Percentiles rank a stretch among this genome's conserved stretches.
These are phyloP conservation scores for Cantharis nigra DNA, from an alignment of 2,888 invertebrate genomes.

Conservation along the genomic window DNA sequence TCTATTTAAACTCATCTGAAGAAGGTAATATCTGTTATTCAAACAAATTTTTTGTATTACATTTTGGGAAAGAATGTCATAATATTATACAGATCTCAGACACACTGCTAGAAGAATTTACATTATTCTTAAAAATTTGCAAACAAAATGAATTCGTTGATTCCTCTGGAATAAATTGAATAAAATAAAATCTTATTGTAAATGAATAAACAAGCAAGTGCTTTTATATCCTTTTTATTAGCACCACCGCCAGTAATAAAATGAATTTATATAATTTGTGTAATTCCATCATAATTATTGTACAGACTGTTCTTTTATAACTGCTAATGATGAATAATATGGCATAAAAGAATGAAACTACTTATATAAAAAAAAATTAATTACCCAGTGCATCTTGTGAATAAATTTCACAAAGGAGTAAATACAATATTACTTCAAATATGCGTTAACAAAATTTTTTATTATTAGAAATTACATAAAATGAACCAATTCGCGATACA, in stretches of 20 bases:
- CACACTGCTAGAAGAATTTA: too few relatives aligned
- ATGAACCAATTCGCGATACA: too few relatives aligned
- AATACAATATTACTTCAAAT: neutral
- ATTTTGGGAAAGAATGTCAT: neutral
- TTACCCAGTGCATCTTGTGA: neutral
- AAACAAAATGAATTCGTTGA: neutral
- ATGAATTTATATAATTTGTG: neutral
- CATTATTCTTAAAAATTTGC: neutral
- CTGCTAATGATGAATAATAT: neutral
- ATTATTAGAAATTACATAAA: neutral
- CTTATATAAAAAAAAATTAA: neutral
- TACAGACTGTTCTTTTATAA: neutral
- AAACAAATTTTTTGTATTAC: neutral
- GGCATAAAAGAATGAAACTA: neutral
- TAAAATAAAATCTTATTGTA: neutral
- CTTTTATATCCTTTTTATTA: neutral
- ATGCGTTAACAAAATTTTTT: neutral
- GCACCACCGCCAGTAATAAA: neutral
- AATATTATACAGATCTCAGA: too few relatives aligned
- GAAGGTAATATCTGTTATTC: neutral
- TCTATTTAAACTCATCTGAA: neutral
- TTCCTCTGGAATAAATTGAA: neutral
- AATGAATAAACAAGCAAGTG: neutral
- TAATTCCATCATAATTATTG: neutral
- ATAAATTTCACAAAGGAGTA: neutral